Evolutionary conservation across 2,797 vertebrate species (phyloP), one percentile per base, ranked within the genome.

Genomic region (Denticeps clupeoides): DNA sequence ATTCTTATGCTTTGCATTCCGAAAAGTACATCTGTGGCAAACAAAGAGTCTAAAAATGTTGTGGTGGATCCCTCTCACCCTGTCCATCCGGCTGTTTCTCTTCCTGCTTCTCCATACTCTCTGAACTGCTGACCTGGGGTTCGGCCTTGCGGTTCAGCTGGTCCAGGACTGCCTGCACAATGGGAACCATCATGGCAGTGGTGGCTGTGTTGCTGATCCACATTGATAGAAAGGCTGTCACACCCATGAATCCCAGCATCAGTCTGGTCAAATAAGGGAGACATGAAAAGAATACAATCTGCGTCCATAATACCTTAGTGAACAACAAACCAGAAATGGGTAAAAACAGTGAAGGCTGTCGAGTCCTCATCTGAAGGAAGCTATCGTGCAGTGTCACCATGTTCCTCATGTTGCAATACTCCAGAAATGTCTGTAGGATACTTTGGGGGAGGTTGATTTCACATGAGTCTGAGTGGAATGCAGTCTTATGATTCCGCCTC

Each of bases 171-270:
- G 92, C 94, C 68, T 94, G 87, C 40, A 91, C 87, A 1, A 98
- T 97, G 43, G 93, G 92, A 24, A 95, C 80, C 90, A 98, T 96
- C 93, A 98, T 97, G 65, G 93, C 92, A 0, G 93, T 93, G 47
- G 93, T 88, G 55, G 93, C 92, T 0, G 93, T 97, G 72, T 98
- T 97, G 75, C 91, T 98, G 78, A 98, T 94, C 93, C 93, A 98
- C 93, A 98, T 98, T 56, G 93, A 98, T 37, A 98, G 78, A 70
- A 97, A 97, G 25, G 93, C 92, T 0, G 93, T 96, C 58, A 88
- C 86, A 0, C 74, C n/a, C 93, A 98, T 98, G 61, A 98, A 95
- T 2, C 92, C 91, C 63, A 97, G 58, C 93, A 97, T 97, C 56
- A 98, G 56, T 58, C 93, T 98, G 72, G 45, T n/a, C n/a, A n/a